phyloP scores from a whole-genome alignment of 1,140 invertebrate genomes.

The Habropoda laboriosa region DNA sequence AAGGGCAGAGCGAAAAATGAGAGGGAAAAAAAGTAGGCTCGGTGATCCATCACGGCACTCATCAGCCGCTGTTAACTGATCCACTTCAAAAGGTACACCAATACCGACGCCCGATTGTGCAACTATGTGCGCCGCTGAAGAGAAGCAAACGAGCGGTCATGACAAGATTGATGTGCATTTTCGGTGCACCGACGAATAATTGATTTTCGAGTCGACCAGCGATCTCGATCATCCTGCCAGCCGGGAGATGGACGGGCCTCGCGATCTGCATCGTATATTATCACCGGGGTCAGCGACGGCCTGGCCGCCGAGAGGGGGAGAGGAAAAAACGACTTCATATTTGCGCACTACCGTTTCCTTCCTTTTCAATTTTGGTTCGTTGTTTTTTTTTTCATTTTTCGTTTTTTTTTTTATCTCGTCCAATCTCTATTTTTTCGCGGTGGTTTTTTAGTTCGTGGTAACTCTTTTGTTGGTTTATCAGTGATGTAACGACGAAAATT shows the following conservation, averaged over 20 bases:
- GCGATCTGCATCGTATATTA: constrained; percentile 53
- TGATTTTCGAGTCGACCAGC: constrained; percentile 63
- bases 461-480: no score
- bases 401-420: not conserved
- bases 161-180: constrained; percentile 69
- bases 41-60: constrained; percentile 52
- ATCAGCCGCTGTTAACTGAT: constrained; percentile 54
- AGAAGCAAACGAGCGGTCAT: constrained; percentile 58
- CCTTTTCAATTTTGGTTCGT: not conserved
- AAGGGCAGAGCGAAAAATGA: not conserved
- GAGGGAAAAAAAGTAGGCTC: not conserved
- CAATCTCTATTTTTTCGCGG: no score
- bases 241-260: constrained; percentile 34
- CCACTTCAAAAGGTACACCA: constrained; percentile 55
- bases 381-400: not conserved
- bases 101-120: constrained; percentile 48
- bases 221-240: constrained; percentile 63
- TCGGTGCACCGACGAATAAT: constrained; percentile 65
- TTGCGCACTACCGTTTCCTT: constrained; percentile 8
- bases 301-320: not conserved
- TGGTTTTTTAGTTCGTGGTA: no score
- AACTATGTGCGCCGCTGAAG: constrained; percentile 43
- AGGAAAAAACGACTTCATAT: constrained; percentile 1
- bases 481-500: no score
- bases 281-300: not conserved